These are phyloP conservation scores for Asarcornis scutulata DNA, from an alignment of 2,113 vertebrate species.

Conservation along the genomic window DNA sequence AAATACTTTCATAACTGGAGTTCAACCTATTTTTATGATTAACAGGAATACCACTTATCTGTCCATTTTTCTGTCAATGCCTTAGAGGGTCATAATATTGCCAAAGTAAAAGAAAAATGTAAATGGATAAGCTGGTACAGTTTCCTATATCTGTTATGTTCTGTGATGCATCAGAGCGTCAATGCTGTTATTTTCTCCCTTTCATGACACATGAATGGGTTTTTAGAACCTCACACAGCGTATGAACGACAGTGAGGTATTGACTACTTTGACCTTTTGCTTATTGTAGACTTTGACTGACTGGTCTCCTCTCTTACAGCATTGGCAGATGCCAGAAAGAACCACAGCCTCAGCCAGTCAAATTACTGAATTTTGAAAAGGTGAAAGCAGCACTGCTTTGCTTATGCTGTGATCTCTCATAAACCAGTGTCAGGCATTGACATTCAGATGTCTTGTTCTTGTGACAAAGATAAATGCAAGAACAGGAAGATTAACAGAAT, in stretches of 20 bases:
- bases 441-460: slow-evolving; percentile 13
- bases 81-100: neutral
- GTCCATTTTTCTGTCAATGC: neutral
- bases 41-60: fast-evolving
- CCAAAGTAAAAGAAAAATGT: neutral
- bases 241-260: slow-evolving; percentile 18
- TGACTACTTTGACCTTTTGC: slow-evolving; percentile 36
- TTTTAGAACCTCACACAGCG: neutral
- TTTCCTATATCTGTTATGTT: neutral
- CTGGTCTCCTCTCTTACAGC: neutral
- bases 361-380: slow-evolving; percentile 53
- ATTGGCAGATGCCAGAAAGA: slow-evolving; percentile 9
- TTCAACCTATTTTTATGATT: neutral
- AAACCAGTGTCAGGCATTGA: neutral
- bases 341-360: neutral
- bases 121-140: neutral
- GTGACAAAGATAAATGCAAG: neutral
- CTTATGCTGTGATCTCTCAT: neutral
- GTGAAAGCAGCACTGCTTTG: neutral
- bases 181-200: slow-evolving; percentile 12
- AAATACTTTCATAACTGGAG: neutral
- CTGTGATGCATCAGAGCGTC: neutral
- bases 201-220: slow-evolving; percentile 3
- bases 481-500: neutral
- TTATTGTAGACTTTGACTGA: slow-evolving; percentile 41